phyloP scores from a whole-genome alignment of 2,113 vertebrate species.

The Oncorhynchus clarkii region DNA sequence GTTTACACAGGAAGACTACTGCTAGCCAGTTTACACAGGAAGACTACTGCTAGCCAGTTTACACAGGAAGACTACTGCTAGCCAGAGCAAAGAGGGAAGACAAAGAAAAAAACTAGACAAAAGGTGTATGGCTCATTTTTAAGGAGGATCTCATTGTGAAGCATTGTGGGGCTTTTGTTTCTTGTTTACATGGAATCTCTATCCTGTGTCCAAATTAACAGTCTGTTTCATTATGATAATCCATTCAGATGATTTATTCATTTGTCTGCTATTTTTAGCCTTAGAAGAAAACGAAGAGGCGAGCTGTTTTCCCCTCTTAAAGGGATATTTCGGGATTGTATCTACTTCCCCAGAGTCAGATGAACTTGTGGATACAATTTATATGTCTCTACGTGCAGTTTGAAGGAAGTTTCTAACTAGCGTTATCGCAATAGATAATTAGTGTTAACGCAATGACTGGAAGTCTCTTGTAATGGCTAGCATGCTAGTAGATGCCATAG shows the following conservation, averaged over 20 bases:
- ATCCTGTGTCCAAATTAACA: not conserved
- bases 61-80: not conserved
- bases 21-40: not conserved
- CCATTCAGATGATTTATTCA: conserved; percentile 35
- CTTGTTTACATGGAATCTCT: not conserved
- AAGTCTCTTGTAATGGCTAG: no score
- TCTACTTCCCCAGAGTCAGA: no score
- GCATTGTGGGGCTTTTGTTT: not conserved
- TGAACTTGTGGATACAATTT: no score
- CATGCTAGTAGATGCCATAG: no score
- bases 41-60: not conserved
- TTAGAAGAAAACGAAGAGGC: not conserved
- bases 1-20: not conserved
- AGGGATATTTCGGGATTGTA: no score
- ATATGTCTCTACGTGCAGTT: no score
- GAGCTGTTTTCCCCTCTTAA: not conserved
- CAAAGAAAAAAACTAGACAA: no score
- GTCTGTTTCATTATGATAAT: conserved; percentile 35
- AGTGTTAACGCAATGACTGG: no score
- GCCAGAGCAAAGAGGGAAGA: not conserved
- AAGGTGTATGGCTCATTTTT: not conserved
- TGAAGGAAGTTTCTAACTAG: no score
- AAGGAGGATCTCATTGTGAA: not conserved
- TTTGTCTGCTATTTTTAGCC: conserved; percentile 15
- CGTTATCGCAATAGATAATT: no score